Conservation (phyloP, 1,140 invertebrate genomes). For the Diachasmimorpha longicaudata region DNA sequence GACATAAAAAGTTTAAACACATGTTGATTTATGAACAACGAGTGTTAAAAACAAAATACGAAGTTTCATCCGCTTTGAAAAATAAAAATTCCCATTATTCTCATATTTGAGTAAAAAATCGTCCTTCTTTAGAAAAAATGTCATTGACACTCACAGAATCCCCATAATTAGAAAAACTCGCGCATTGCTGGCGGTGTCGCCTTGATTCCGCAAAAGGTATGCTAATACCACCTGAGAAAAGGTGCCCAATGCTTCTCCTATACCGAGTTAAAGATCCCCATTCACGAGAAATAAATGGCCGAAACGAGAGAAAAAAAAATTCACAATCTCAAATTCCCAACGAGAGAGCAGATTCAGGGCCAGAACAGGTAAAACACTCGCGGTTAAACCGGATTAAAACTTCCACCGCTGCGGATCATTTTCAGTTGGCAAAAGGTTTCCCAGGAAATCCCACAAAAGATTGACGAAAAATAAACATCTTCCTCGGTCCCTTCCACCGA, state of each 20-base stretch:
- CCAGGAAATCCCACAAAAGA: constrained; percentile 3
- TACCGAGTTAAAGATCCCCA: not conserved
- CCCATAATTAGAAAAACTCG: not conserved
- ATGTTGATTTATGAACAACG: too few relatives aligned
- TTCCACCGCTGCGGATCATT: not conserved
- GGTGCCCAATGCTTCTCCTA: not conserved
- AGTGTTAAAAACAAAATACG: too few relatives aligned
- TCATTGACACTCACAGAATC: not conserved
- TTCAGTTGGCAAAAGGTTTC: not conserved
- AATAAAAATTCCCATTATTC: too few relatives aligned
- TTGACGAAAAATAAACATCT: not conserved
- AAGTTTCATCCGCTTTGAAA: too few relatives aligned
- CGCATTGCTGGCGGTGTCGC: not conserved
- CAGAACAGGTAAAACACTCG: not conserved
- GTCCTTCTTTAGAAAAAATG: not conserved
- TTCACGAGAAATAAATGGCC: not conserved
- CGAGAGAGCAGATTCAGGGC: not conserved
- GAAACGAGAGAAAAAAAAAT: not conserved
- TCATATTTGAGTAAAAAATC: too few relatives aligned
- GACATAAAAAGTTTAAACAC: too few relatives aligned
- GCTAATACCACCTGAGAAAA: not conserved
- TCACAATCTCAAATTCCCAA: not conserved
- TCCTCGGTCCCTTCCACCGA: not conserved
- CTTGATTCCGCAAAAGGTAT: not conserved
- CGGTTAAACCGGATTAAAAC: not conserved